phyloP scores from a whole-genome alignment of 2,113 vertebrate species.

The Neolamprologus sp. region DNA sequence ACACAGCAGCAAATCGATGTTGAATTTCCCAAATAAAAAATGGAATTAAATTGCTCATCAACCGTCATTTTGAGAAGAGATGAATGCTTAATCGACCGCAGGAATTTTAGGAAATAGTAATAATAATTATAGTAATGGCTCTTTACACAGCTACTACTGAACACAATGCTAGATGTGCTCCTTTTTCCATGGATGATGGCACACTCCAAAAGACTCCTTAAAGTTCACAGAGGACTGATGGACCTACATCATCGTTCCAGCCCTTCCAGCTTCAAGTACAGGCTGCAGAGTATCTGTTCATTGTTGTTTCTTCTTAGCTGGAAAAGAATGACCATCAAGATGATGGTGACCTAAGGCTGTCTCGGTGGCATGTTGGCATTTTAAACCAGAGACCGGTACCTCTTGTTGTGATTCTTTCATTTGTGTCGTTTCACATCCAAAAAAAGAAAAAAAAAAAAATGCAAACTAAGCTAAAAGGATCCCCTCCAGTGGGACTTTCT shows the following conservation, averaged over 20 bases:
- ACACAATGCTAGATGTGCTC: conserved; percentile 47
- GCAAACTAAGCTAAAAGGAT: neutral
- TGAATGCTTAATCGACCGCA: neutral
- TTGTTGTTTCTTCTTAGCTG: neutral
- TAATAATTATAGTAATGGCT: neutral
- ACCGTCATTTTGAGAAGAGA: neutral
- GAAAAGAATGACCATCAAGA: neutral
- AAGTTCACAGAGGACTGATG: neutral
- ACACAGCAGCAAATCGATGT: neutral
- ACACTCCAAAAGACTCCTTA: conserved; percentile 15
- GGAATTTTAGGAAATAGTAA: neutral
- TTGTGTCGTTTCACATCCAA: neutral
- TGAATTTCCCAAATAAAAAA: neutral
- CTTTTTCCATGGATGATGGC: neutral
- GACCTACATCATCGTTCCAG: neutral
- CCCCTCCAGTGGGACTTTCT: conserved; percentile 16
- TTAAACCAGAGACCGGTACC: neutral
- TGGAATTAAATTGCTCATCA: neutral
- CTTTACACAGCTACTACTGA: neutral
- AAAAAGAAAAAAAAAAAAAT: neutral
- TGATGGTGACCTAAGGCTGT: neutral
- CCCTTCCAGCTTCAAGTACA: neutral
- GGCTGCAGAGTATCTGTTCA: neutral
- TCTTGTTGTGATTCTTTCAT: neutral
- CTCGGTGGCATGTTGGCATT: neutral